Percentiles rank a stretch among this genome's conserved stretches.
phyloP scores from a whole-genome alignment of 2,113 vertebrate genomes.

The Alethe diademata region DNA sequence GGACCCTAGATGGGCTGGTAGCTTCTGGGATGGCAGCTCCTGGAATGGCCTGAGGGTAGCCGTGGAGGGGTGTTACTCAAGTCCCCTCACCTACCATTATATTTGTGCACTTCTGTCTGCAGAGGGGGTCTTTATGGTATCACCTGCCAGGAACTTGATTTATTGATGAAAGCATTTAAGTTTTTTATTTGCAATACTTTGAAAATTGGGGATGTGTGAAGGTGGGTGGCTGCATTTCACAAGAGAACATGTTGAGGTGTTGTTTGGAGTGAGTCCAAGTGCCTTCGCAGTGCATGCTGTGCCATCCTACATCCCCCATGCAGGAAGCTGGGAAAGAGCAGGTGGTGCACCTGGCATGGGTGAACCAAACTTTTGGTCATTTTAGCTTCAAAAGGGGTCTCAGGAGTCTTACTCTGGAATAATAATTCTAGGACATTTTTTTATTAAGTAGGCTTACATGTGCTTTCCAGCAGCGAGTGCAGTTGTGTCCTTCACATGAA shows the following conservation, averaged over 20 bases:
- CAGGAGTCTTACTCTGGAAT: background rate
- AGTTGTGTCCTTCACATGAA: background rate
- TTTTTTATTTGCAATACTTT: background rate
- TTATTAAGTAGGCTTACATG: background rate
- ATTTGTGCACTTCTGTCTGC: background rate
- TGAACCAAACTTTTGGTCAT: background rate
- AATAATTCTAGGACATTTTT: background rate
- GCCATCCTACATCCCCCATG: background rate
- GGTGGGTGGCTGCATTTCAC: background rate
- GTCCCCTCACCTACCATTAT: background rate
- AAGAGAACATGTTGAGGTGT: background rate
- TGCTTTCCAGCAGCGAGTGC: background rate
- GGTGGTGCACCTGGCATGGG: background rate
- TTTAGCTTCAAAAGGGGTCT: background rate
- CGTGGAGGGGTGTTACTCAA: background rate
- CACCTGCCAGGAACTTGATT: background rate
- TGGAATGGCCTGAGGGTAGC: background rate
- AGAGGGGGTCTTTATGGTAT: background rate
- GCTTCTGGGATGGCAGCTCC: background rate
- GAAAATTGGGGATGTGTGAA: background rate
- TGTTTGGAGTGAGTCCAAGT: background rate
- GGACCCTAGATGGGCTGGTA: background rate
- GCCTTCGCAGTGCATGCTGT: accelerated
- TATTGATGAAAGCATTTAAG: background rate
- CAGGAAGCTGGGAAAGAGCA: background rate